Conservation (phyloP, 2,888 invertebrate genomes). For the Rugalucina vietnamica region DNA sequence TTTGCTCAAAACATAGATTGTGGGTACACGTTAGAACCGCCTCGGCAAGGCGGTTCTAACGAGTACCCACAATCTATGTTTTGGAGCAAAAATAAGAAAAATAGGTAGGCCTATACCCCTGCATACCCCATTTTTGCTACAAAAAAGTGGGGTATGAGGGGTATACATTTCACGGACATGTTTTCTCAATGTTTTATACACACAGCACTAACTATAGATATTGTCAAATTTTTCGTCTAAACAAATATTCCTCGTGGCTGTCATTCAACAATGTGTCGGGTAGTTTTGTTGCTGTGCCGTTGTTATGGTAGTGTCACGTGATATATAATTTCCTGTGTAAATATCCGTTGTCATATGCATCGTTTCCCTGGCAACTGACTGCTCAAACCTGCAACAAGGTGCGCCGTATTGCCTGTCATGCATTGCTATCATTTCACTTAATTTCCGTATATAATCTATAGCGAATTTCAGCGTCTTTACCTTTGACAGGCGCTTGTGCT, state of each 20-base stretch:
- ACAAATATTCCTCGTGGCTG: background rate
- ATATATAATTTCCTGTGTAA: slow-evolving; percentile 23
- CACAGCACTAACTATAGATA: no score
- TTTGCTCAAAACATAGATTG: no score
- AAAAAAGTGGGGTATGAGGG: no score
- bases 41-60: no score
- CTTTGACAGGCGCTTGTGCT: slow-evolving; percentile 86
- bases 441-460: slow-evolving; percentile 87
- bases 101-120: no score
- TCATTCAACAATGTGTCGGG: background rate
- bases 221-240: no score
- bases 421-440: slow-evolving; percentile 84
- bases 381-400: slow-evolving; percentile 55
- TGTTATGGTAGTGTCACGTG: slow-evolving; percentile 40
- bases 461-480: slow-evolving; percentile 87
- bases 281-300: background rate
- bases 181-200: no score
- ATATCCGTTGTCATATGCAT: slow-evolving; percentile 15
- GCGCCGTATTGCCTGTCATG: slow-evolving; percentile 70
- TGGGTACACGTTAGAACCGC: no score
- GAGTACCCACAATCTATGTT: no score
- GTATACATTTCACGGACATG: no score
- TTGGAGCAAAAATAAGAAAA: no score
- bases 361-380: slow-evolving; percentile 55
- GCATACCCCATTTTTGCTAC: no score